Evolutionary conservation across 2,888 invertebrate species (phyloP), one percentile per base, ranked within the genome.

Genomic region (Julus scanicus): DNA sequence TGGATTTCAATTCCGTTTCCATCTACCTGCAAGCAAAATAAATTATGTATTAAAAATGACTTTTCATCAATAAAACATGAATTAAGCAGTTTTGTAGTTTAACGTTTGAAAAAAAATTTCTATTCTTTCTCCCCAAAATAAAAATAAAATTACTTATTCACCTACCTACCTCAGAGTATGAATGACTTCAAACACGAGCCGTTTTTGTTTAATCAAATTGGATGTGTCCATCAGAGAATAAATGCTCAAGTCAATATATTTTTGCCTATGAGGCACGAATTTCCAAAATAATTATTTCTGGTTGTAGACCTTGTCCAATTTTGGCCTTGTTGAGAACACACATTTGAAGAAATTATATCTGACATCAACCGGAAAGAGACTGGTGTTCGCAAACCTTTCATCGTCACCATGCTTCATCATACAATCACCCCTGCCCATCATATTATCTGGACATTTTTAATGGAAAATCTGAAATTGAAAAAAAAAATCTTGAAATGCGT

Each of bases 51-150:
- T 63, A n/a, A 63, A 63, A 63, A 63, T 63, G 63, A n/a, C 63
- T 63, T 63, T 63, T 1, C 63, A n/a, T 63, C 63, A 63, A 63
- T 63, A 63, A 63, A 63, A 63, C 63, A n/a, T 63, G n/a, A 63
- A 63, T 63, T n/a, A 63, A 63, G 63, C 63, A 63, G 20, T n/a
- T 63, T 63, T 63, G 63, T 20, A 20, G 63, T 63, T 63, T n/a
- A 63, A 63, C 20, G n/a, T 8, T 63, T 63, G 20, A n/a, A 63
- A 17, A 63, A 63, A n/a, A n/a, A 63, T 6, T n/a, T 8, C n/a
- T n/a, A 63, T 63, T 63, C n/a, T 63, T 63, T 63, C 20, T 63
- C 63, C 63, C 8, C 20, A 63, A 63, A 63, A 63, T 53, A n/a
- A n/a, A n/a, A n/a, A n/a, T n/a, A n/a, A n/a, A n/a, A 15, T 57